A percentile compares a stretch with the other conserved stretches of the same genome.
Evolutionary conservation across 2,888 invertebrate species (phyloP).

Genomic region (Ariolimax columbianus): DNA sequence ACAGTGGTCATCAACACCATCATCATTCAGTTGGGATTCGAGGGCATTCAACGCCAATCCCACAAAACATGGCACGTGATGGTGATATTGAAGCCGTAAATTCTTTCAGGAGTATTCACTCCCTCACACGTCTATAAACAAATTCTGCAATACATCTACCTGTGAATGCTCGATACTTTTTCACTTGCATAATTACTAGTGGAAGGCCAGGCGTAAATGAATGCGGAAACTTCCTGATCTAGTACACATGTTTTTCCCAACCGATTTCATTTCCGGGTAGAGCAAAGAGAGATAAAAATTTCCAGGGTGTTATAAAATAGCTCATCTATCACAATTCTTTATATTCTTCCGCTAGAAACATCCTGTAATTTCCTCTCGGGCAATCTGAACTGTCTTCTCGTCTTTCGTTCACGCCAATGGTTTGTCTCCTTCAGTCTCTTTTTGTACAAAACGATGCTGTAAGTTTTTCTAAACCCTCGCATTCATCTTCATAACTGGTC

Average conservation of each 20-base stretch:
- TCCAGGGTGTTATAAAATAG: neutral
- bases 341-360: neutral
- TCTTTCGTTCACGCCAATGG: no score
- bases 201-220: neutral
- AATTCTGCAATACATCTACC: neutral
- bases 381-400: no score
- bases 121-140: neutral
- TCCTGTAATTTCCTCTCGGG: neutral
- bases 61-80: no score
- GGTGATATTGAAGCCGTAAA: no score
- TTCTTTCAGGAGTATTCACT: neutral
- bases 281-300: neutral
- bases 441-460: no score
- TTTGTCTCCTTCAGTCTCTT: no score
- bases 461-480: no score
- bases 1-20: no score
- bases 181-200: neutral
- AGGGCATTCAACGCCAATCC: no score
- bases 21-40: no score
- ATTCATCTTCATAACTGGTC: no score
- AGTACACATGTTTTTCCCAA: neutral
- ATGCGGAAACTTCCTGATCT: neutral
- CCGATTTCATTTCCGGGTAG: neutral
- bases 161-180: neutral
- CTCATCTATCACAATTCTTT: neutral